Evolutionary conservation across 1,140 invertebrate genomes (phyloP), one percentile per base, ranked within the genome.

Genomic region (Drosophila sproati): DNA sequence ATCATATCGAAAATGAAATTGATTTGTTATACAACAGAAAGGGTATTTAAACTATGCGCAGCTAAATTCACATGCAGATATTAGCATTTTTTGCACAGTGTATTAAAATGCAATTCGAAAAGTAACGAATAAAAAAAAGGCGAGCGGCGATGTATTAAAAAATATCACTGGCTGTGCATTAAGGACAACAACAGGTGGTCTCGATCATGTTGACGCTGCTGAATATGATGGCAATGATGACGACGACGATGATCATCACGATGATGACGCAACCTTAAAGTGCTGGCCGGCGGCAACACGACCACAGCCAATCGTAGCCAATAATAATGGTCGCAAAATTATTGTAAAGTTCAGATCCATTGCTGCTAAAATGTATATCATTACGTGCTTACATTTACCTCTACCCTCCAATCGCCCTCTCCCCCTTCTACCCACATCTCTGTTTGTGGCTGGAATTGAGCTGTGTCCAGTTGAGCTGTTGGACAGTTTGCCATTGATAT

Each of bases 151-250:
- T 77, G 77, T 77, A 77, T 73, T 88, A 20, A 20, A 20, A 20
- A 20, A 20, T 87, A 82, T 77, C 79, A 83, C 82, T 87, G 68
- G 28, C 39, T 54, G 48, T 41, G 61, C 73, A 73, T 62, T 60
- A 88, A 89, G 85, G 85, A 88, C 85, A 85, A 88, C 85, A 88
- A 88, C 85, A 88, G 85, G 85, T 88, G 85, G 80, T 85, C 85
- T 20, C 10, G n/a, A 45, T 6, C 31, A 35, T 56, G 64, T 37
- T 35, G 51, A 51, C 7, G 12, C 47, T 32, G 29, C 29, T 34
- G 43, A 60, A 34, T 31, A 28, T 28, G 39, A 20, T 29, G 37
- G 6, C 35, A 32, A 47, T 28, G 50, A 67, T 45, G 50, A 69
- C 67, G 78, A 73, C 59, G 76, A 55, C 57, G 60, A 48, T 61